A percentile compares a stretch with the other conserved stretches of the same genome.
Evolutionary conservation across 2,888 invertebrate genomes (phyloP).

Genomic region (Ctenicera cuprea): DNA sequence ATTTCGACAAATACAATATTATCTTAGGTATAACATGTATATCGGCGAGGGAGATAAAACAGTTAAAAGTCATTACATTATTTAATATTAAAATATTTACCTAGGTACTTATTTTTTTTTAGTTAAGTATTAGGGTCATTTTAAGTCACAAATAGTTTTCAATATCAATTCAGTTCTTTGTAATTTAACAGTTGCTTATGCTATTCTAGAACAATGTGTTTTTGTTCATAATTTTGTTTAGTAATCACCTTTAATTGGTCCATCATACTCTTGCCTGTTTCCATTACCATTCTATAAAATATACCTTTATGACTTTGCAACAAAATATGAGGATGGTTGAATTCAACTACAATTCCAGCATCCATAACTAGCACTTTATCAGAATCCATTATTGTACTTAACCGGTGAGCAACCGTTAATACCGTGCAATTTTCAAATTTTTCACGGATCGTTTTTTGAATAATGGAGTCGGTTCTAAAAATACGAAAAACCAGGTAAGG

Average conservation of each 20-base stretch:
- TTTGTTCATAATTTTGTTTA: slow-evolving; percentile 67
- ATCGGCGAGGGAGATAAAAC: too few species aligned
- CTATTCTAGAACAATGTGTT: slow-evolving; percentile 51
- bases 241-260: slow-evolving; percentile 74
- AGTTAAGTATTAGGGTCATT: too few species aligned
- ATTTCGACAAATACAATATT: too few species aligned
- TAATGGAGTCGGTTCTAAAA: slow-evolving; percentile 85
- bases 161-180: too few species aligned
- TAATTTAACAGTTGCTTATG: too few species aligned
- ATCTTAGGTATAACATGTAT: too few species aligned
- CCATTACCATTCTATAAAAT: slow-evolving; percentile 82
- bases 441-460: slow-evolving; percentile 87
- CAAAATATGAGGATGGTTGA: slow-evolving; percentile 81
- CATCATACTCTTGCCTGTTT: slow-evolving; percentile 79
- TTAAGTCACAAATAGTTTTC: too few species aligned
- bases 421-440: slow-evolving; percentile 91
- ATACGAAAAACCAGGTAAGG: neutral
- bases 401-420: slow-evolving; percentile 91
- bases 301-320: slow-evolving; percentile 77
- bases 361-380: slow-evolving; percentile 92
- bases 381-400: slow-evolving; percentile 95
- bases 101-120: too few species aligned
- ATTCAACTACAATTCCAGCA: slow-evolving; percentile 83
- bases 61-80: too few species aligned
- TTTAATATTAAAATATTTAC: too few species aligned